phyloP scores from a whole-genome alignment of 1,140 invertebrate species.

The Drosophila lini region DNA sequence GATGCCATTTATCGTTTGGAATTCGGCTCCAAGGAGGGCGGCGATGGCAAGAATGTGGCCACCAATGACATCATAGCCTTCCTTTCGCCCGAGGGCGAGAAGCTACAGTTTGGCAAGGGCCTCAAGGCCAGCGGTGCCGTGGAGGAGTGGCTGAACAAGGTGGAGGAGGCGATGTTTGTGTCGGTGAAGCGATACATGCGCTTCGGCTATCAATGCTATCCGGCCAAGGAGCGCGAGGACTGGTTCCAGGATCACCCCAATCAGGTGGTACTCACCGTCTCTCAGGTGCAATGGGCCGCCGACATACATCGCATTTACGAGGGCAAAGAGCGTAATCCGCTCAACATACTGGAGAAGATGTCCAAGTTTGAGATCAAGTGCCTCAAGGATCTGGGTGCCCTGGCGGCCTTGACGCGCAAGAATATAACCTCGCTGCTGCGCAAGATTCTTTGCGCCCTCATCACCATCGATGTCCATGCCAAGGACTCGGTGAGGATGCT shows the following conservation, averaged over 20 bases:
- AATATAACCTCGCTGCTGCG: slow-evolving; percentile 89
- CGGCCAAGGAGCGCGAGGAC: slow-evolving; percentile 74
- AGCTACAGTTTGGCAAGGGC: slow-evolving; percentile 90
- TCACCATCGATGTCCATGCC: slow-evolving; percentile 94
- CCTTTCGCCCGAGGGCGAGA: slow-evolving; percentile 94
- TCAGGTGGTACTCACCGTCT: slow-evolving; percentile 90
- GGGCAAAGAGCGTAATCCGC: slow-evolving; percentile 67
- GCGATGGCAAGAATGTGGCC: slow-evolving; percentile 83
- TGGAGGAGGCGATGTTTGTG: slow-evolving; percentile 93
- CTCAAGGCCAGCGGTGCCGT: slow-evolving; percentile 94
- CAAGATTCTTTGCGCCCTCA: slow-evolving; percentile 91
- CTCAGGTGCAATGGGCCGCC: slow-evolving; percentile 94
- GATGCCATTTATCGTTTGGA: slow-evolving; percentile 92
- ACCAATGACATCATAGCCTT: slow-evolving; percentile 93
- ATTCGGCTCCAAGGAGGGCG: slow-evolving; percentile 87
- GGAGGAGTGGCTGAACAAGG: slow-evolving; percentile 94
- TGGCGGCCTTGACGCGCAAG: slow-evolving; percentile 91
- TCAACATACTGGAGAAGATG: slow-evolving; percentile 86
- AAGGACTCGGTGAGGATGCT: slow-evolving; percentile 92
- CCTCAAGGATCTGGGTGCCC: slow-evolving; percentile 90
- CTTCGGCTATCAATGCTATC: slow-evolving; percentile 85
- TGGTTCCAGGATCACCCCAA: slow-evolving; percentile 85
- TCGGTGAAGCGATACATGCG: slow-evolving; percentile 91
- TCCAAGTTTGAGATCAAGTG: slow-evolving; percentile 89
- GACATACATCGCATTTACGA: slow-evolving; percentile 91